A percentile compares a stretch with the other conserved stretches of the same genome.
phyloP scores from a whole-genome alignment of 1,140 invertebrate species.

The Camponotus pennsylvanicus region DNA sequence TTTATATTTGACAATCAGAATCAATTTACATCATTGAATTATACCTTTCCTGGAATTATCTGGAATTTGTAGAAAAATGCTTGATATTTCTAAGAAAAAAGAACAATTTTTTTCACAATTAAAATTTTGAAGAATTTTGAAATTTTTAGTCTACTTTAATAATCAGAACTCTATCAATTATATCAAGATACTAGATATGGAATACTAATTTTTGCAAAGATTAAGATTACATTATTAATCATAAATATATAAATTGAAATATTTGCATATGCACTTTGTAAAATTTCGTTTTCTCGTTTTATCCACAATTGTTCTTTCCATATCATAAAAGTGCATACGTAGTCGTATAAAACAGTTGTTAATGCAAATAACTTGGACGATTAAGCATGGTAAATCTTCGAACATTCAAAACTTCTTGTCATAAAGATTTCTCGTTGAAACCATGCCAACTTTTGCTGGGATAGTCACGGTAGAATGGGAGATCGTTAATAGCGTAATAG shows the following conservation, averaged over 20 bases:
- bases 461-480: background rate
- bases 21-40: background rate
- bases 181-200: background rate
- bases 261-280: no score
- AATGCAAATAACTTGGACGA: constrained; percentile 9
- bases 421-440: constrained; percentile 7
- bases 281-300: no score
- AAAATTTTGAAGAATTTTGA: background rate
- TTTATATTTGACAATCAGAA: background rate
- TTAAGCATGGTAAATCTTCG: constrained; percentile 18
- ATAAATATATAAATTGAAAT: no score
- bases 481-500: constrained; percentile 9
- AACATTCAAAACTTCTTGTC: constrained; percentile 5
- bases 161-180: background rate
- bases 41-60: background rate
- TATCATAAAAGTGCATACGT: background rate
- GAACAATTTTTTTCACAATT: background rate
- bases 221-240: no score
- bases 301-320: background rate
- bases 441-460: background rate
- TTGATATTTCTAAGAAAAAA: background rate
- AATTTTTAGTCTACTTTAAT: background rate
- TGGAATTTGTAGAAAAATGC: background rate
- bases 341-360: background rate
- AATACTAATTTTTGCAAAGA: no score